A percentile compares a stretch with the other conserved stretches of the same genome.
Conservation (phyloP, 2,888 invertebrate species). For the Axea sp. region DNA sequence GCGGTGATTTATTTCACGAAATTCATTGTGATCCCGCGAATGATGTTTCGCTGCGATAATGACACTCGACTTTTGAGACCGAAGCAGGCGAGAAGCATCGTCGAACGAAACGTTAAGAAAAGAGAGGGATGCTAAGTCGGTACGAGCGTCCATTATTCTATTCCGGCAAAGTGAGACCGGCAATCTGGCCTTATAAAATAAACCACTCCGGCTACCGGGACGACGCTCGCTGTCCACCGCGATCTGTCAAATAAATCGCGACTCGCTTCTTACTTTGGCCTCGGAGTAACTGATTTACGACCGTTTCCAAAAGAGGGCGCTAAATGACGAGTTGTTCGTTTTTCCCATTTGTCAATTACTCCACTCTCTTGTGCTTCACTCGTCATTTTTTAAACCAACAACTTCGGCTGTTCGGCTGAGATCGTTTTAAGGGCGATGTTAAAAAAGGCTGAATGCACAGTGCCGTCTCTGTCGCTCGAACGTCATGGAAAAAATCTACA, state of each 20-base stretch:
- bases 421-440: no score
- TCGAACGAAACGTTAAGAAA: slow-evolving; percentile 39
- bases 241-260: slow-evolving; percentile 77
- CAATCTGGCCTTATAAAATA: slow-evolving; percentile 78
- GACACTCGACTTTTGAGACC: slow-evolving; percentile 69
- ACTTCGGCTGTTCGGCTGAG: no score
- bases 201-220: slow-evolving; percentile 69
- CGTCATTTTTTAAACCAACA: no score
- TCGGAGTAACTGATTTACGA: slow-evolving; percentile 52
- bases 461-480: no score
- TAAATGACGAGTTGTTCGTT: slow-evolving; percentile 20
- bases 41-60: slow-evolving; percentile 61
- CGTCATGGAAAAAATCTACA: no score
- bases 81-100: slow-evolving; percentile 49
- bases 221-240: slow-evolving; percentile 67
- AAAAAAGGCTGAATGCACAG: no score
- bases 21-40: slow-evolving; percentile 39
- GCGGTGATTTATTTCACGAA: slow-evolving; percentile 46
- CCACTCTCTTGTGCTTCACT: no score
- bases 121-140: slow-evolving; percentile 52
- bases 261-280: slow-evolving; percentile 69
- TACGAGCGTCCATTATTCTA: slow-evolving; percentile 74
- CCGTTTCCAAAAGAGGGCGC: slow-evolving; percentile 35
- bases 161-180: slow-evolving; percentile 75
- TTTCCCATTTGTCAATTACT: slow-evolving; percentile 1